Evolutionary conservation across 2,113 vertebrate genomes (phyloP), one percentile per base, ranked within the genome.

Genomic region (Empidonax traillii): DNA sequence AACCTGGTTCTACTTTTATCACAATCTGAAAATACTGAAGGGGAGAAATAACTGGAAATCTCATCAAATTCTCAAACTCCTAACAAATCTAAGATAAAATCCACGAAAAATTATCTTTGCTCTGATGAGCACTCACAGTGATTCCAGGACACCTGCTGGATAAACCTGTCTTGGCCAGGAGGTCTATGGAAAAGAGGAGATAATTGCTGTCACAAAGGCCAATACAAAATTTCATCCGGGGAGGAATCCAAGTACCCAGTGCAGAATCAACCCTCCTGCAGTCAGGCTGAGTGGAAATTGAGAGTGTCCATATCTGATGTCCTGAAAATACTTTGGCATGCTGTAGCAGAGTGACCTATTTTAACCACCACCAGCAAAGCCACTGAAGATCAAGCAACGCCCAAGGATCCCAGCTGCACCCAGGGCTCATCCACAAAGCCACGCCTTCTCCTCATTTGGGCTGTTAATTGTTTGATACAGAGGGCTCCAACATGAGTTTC

Each of bases 351-450:
- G 30, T 4, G 7, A 12, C 7, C 41, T 47, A 7, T 43, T 76
- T 52, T 61, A 69, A 41, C 44, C 17, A 51, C 22, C 39, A 62
- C 14, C 39, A 85, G 24, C 51, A 95, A 74, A 85, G 20, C 9
- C 43, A 51, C 43, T 43, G 39, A 55, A 55, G 12, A 71, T 10
- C 43, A 79, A 37, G 44, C 33, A 76, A 24, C 21, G 15, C 24
- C n/a, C 16, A 31, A 84, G 31, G n/a, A 61, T 25, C 37, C 22
- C 53, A 73, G 47, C 3, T 21, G 21, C 68, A 31, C 35, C 51
- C 47, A 43, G 14, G 18, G 3, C 13, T 72, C 2, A 0, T 14
- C 25, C 14, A 12, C 0, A 0, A 37, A 49, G 3, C 77, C 51
- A 49, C 46, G 21, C 17, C 24, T 3, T 35, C 10, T n/a, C 37